Conservation (phyloP, 2,888 invertebrate genomes). For the Ecdyonurus torrentis region DNA sequence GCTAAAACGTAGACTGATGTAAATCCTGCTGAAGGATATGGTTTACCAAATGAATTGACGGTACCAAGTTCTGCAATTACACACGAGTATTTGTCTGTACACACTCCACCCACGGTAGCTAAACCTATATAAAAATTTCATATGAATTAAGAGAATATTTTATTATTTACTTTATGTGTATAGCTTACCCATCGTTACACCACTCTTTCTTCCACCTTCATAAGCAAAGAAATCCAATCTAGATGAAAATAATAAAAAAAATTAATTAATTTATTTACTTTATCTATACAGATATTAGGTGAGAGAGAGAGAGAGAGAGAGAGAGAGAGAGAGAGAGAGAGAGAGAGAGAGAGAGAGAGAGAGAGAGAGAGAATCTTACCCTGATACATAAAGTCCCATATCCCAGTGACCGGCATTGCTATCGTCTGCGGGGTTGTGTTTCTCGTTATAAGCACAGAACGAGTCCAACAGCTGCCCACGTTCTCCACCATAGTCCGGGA, state of each 20-base stretch:
- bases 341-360: too few relatives aligned
- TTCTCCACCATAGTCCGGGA: constrained; percentile 48
- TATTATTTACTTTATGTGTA: too few relatives aligned
- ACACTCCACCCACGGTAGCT: constrained; percentile 64
- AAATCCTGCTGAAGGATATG: constrained; percentile 70
- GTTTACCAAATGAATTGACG: constrained; percentile 51
- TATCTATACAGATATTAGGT: background rate
- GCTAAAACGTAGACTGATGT: constrained; percentile 67
- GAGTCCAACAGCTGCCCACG: constrained; percentile 48
- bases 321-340: too few relatives aligned
- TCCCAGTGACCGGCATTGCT: constrained; percentile 61
- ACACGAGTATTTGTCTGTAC: constrained; percentile 52
- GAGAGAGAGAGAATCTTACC: constrained; percentile 27
- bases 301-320: too few relatives aligned
- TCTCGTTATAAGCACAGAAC: constrained; percentile 53
- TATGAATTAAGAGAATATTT: too few relatives aligned
- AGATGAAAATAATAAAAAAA: background rate
- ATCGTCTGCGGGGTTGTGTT: constrained; percentile 46
- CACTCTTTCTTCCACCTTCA: constrained; percentile 49
- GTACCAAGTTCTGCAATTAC: constrained; percentile 65
- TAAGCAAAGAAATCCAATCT: constrained; percentile 56
- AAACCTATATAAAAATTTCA: constrained; percentile 23
- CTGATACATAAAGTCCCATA: constrained; percentile 58
- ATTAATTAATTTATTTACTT: background rate
- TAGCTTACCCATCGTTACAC: constrained; percentile 52